Evolutionary conservation across 2,113 vertebrate genomes (phyloP).

Genomic region (Penelope pileata): DNA sequence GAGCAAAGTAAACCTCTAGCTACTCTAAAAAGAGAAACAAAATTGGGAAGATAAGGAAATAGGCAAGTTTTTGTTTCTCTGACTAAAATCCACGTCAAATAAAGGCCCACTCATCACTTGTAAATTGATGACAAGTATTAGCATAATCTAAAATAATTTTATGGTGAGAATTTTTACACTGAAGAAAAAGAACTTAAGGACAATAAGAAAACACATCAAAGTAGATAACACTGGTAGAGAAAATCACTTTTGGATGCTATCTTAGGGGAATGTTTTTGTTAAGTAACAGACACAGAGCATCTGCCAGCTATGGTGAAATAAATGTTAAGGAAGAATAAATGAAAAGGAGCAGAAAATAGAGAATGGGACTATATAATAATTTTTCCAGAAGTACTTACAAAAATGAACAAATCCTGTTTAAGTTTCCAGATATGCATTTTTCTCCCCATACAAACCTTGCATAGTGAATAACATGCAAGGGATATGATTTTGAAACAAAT

Average conservation of each 20-base stretch:
- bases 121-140: not conserved
- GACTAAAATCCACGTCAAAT: not conserved
- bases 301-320: not conserved
- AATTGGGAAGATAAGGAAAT: not conserved
- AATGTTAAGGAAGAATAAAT: not conserved
- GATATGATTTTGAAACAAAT: not conserved
- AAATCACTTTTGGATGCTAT: not conserved
- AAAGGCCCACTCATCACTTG: not conserved
- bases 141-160: not conserved
- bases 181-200: not conserved
- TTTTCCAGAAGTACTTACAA: not conserved
- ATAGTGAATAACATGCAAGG: not conserved
- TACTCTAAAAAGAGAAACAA: not conserved
- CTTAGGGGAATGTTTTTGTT: slow-evolving; percentile 14
- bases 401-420: not conserved
- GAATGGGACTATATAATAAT: not conserved
- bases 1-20: not conserved
- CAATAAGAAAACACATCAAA: not conserved
- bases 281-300: slow-evolving; percentile 18
- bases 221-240: not conserved
- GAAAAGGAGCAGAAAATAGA: not conserved
- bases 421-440: not conserved
- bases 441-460: not conserved
- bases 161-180: not conserved
- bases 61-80: not conserved